Conservation (phyloP, 1,140 invertebrate genomes). For the Matsumurasca onukii region DNA sequence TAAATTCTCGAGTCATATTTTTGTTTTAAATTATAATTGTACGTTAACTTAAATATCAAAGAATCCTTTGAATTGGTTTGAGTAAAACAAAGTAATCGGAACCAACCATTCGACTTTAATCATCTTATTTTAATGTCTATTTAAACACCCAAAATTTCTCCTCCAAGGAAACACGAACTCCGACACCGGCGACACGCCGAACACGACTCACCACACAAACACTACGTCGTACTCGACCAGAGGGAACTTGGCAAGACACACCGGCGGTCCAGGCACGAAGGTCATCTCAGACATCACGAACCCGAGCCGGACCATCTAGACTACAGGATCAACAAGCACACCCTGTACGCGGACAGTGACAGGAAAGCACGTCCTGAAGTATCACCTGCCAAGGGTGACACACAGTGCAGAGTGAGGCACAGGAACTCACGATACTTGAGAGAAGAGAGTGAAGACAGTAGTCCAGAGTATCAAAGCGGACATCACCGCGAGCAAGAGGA, state of each 20-base stretch:
- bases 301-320: neutral
- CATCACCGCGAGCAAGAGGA: neutral
- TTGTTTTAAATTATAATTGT: no score
- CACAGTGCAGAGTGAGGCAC: neutral
- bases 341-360: conserved; percentile 8
- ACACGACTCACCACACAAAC: neutral
- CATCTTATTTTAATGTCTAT: no score
- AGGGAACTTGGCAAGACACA: neutral
- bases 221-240: neutral
- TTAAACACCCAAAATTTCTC: conserved; percentile 22
- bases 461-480: conserved; percentile 4
- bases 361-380: neutral
- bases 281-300: neutral
- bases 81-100: no score
- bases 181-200: conserved; percentile 2
- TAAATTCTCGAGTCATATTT: no score
- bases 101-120: no score
- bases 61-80: no score
- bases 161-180: neutral
- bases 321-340: conserved; percentile 6
- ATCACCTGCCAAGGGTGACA: neutral
- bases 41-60: no score
- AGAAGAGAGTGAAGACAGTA: neutral
- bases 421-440: neutral
- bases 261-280: neutral